These are phyloP conservation scores for Acanthiza pusilla DNA, from an alignment of 2,797 vertebrate genomes.

Conservation along the genomic window DNA sequence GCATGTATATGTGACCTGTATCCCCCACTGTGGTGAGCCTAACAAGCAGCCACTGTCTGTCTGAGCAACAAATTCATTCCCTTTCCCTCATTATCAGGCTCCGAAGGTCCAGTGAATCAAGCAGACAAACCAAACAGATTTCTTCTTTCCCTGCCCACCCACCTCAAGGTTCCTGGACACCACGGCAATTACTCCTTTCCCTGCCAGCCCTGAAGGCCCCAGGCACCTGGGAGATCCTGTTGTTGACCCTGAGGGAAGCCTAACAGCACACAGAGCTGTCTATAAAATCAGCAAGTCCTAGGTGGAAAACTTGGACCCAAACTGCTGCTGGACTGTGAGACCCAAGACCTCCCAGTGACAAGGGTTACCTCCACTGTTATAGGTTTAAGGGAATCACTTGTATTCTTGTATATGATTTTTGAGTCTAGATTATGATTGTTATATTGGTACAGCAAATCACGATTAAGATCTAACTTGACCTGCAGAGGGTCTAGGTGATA, in stretches of 20 bases:
- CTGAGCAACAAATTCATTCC: background rate
- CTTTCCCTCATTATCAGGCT: background rate
- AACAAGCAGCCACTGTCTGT: background rate
- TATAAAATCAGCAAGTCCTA: background rate
- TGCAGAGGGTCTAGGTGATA: background rate
- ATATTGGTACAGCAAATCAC: background rate
- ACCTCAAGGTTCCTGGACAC: background rate
- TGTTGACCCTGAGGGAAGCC: background rate
- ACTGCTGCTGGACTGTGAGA: background rate
- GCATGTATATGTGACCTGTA: rapidly evolving
- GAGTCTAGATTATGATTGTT: background rate
- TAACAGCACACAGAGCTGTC: background rate
- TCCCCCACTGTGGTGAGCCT: background rate
- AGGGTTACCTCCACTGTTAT: background rate
- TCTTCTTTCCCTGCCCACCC: background rate
- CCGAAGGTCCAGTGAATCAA: background rate
- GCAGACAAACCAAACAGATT: background rate
- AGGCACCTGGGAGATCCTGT: rapidly evolving
- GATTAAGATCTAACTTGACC: background rate
- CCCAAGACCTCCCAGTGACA: too few relatives aligned
- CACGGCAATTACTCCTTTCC: background rate
- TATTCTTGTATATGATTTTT: background rate
- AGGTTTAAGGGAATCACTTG: background rate
- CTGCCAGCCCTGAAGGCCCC: background rate
- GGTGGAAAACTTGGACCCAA: background rate